A percentile compares a stretch with the other conserved stretches of the same genome.
phyloP scores from a whole-genome alignment of 1,140 invertebrate genomes.

The Stenopsyche tienmushanensis region DNA sequence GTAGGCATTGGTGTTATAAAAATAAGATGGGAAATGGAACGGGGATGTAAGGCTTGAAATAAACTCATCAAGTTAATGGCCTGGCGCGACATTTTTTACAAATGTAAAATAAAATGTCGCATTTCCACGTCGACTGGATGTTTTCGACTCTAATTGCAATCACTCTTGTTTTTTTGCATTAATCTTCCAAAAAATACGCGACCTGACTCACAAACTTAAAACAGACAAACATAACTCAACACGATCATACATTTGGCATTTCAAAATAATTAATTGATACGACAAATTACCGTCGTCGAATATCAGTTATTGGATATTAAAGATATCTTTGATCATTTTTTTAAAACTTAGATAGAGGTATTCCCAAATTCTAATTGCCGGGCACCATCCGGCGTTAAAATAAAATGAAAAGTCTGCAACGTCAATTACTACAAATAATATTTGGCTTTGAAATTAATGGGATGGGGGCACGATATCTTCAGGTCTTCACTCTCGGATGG shows the following conservation, averaged over 20 bases:
- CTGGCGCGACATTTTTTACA: slow-evolving; percentile 37
- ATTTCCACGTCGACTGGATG: slow-evolving; percentile 27
- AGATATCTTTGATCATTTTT: not conserved
- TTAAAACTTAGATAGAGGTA: not conserved
- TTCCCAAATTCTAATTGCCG: no score
- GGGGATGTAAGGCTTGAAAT: slow-evolving; percentile 30
- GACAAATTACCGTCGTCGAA: no score
- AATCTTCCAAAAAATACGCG: not conserved
- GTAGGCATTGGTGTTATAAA: not conserved
- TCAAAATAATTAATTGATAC: no score
- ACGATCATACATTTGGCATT: no score
- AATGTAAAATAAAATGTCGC: slow-evolving; percentile 38
- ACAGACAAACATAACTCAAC: no score
- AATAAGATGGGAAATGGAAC: not conserved
- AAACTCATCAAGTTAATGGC: slow-evolving; percentile 42
- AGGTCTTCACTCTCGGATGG: no score
- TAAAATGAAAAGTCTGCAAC: no score
- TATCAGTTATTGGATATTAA: not conserved
- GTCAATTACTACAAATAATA: no score
- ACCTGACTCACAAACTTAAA: no score
- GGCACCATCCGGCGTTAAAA: no score
- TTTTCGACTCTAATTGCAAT: slow-evolving; percentile 36
- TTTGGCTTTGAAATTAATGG: no score
- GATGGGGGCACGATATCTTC: no score
- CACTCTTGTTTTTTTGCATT: slow-evolving; percentile 26